A percentile compares a stretch with the other conserved stretches of the same genome.
Conservation (phyloP, 2,113 vertebrate species). For the Zingel zingel region DNA sequence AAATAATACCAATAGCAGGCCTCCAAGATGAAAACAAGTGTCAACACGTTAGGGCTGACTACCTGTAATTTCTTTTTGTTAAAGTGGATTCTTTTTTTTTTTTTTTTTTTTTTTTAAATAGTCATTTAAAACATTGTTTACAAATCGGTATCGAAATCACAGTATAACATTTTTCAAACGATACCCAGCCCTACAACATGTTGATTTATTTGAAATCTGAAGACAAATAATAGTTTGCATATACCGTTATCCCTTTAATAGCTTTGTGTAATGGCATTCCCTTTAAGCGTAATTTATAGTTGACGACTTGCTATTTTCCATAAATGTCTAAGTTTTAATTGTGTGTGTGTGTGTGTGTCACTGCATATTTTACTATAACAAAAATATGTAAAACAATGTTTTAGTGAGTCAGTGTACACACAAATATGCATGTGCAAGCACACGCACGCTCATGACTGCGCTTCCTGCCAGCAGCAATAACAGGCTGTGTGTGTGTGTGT, state of each 20-base stretch:
- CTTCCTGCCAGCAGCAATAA: conserved; percentile 12
- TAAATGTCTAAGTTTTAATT: neutral
- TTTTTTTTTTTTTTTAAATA: too few species aligned
- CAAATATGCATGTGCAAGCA: too few species aligned
- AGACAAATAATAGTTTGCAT: conserved; percentile 16
- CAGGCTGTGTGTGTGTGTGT: neutral
- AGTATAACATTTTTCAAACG: too few species aligned
- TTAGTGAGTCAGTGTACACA: too few species aligned
- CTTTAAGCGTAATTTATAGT: neutral
- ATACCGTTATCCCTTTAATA: conserved; percentile 8
- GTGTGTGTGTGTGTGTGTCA: too few species aligned
- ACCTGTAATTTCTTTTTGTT: too few species aligned
- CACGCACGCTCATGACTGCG: neutral
- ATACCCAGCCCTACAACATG: neutral
- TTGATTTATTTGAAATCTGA: conserved; percentile 12
- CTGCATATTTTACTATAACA: neutral
- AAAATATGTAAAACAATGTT: too few species aligned
- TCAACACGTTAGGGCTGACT: neutral
- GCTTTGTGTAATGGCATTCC: neutral
- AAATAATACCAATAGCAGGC: neutral
- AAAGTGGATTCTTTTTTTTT: too few species aligned
- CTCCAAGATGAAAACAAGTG: conserved; percentile 3
- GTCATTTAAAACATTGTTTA: too few species aligned
- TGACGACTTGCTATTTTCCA: neutral
- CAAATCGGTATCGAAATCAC: too few species aligned